Percentiles rank a stretch among this genome's conserved stretches.
These are phyloP conservation scores for Phalacrocorax carbo DNA, from an alignment of 2,113 vertebrate genomes.

Conservation along the genomic window DNA sequence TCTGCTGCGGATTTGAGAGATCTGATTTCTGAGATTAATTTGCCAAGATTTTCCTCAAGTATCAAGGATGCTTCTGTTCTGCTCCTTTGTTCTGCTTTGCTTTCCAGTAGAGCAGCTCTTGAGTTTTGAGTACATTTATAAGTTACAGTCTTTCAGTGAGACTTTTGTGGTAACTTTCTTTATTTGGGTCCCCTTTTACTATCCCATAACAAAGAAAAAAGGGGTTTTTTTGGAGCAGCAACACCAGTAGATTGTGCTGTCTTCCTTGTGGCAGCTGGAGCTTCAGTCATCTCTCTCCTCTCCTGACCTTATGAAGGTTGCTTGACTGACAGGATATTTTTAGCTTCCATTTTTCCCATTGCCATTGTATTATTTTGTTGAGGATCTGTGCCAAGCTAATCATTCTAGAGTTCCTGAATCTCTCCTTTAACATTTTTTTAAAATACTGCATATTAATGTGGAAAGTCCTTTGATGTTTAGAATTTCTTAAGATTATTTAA, in stretches of 20 bases:
- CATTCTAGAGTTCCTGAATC: slow-evolving; percentile 19
- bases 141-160: neutral
- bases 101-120: neutral
- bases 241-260: neutral
- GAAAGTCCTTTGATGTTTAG: slow-evolving; percentile 27
- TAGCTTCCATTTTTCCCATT: slow-evolving; percentile 48
- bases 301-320: neutral
- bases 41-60: neutral
- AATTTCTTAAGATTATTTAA: slow-evolving; percentile 34
- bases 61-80: neutral
- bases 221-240: neutral
- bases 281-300: neutral
- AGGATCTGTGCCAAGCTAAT: slow-evolving; percentile 1
- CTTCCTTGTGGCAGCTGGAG: neutral
- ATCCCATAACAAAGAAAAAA: neutral
- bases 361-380: neutral
- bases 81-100: neutral
- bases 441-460: slow-evolving; percentile 20
- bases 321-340: slow-evolving; percentile 42
- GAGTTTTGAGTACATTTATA: neutral
- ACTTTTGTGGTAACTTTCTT: neutral
- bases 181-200: neutral
- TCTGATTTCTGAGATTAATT: neutral
- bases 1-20: neutral
- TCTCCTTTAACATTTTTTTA: slow-evolving; percentile 26